Base-by-base conservation (phyloP, 2,888 invertebrate genomes). In the Aelia acuminata region DNA sequence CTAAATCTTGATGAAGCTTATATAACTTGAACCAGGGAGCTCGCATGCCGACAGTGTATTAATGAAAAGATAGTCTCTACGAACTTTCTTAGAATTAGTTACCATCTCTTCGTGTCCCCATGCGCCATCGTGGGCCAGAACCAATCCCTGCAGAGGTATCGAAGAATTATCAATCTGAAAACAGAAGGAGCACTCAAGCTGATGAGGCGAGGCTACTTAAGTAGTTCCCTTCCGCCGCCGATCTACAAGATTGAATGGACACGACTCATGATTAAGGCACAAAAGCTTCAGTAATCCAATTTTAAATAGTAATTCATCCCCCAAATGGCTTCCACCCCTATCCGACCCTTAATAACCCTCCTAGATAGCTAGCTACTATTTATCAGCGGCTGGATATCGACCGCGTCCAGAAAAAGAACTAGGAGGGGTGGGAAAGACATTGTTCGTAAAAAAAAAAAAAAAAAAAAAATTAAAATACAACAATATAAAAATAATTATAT, bases 261-360 rank as follows among this genome's bases (percentile, higher is more conserved):
- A 39, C 22, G 39, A 43, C 35, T 20, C 3, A 75, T 75, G 75
- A 75, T 75, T 75, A 39, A 35, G 43, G 75, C 8, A 39, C 75
- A 75, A 75, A 39, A 43, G 75, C 75, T 75, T 22, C 22, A 75
- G 75, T 75, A 75, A 75, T 75, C 75, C 75, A 75, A 75, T 75
- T 75, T 75, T 75, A 75, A 75, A 39, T 75, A 75, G 39, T 75
- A 75, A 75, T 75, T 75, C 75, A 75, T 75, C 39, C 75, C 18
- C 75, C 8, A 75, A 75, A 75, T 75, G 75, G 75, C 39, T 26
- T 15, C 57, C 53, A 3, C 8, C 22, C 53, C 53, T 3, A 10
- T 11, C n/a, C n/a, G 7, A 7, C 39, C 39, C 75, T 26, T 75
- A 39, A 75, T 75, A 75, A 39, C 22, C 3, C 75, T 43, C 39